phyloP scores from a whole-genome alignment of 2,797 vertebrate species.

The Tauraco hartlaubi region DNA sequence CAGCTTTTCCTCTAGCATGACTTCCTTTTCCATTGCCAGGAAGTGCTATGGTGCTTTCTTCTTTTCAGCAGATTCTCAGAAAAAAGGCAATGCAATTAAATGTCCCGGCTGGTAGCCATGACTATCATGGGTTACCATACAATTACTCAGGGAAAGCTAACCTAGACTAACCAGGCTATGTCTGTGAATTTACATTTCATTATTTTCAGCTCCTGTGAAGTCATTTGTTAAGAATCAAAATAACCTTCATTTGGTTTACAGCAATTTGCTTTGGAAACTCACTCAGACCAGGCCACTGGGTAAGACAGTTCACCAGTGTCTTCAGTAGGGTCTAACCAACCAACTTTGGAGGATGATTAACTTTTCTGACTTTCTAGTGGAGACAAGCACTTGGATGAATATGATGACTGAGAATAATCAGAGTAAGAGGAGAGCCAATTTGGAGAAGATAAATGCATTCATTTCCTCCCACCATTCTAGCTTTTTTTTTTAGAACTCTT shows the following conservation, averaged over 20 bases:
- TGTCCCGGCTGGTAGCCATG: accelerated
- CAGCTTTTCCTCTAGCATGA: not conserved
- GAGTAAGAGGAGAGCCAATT: not conserved
- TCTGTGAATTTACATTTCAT: not conserved
- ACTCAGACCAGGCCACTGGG: not conserved
- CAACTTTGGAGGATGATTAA: not conserved
- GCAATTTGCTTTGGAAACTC: not conserved
- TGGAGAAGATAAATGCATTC: not conserved
- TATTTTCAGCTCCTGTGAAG: not conserved
- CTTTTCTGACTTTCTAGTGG: not conserved
- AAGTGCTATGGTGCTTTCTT: not conserved
- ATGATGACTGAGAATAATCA: not conserved
- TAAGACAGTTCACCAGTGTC: not conserved
- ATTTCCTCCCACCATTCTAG: not conserved
- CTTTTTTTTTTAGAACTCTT: not conserved
- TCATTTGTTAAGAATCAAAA: not conserved
- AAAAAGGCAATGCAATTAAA: not conserved
- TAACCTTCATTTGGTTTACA: not conserved
- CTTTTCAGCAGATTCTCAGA: not conserved
- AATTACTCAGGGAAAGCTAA: not conserved
- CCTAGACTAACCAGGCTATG: not conserved
- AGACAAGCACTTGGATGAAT: not conserved
- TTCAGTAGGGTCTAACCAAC: not conserved
- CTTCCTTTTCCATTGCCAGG: not conserved
- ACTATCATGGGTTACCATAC: not conserved